Percentiles rank a stretch among this genome's conserved stretches.
Evolutionary conservation across 2,113 vertebrate genomes (phyloP).

Genomic region (Murina feae): DNA sequence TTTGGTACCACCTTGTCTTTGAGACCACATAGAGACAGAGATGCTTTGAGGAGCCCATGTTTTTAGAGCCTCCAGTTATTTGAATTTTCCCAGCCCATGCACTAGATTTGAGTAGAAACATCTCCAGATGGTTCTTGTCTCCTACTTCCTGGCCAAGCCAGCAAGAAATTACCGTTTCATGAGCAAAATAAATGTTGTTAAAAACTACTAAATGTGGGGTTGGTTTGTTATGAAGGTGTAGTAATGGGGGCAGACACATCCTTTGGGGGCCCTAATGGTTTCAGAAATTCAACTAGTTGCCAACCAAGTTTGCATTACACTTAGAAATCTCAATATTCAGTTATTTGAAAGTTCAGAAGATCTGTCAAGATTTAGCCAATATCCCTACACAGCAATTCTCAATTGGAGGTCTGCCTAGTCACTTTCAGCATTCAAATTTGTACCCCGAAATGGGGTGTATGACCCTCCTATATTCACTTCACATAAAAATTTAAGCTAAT

Average conservation of each 20-base stretch:
- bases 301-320: background rate
- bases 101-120: background rate
- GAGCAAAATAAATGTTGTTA: background rate
- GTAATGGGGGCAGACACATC: background rate
- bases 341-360: background rate
- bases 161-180: background rate
- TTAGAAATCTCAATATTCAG: background rate
- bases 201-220: background rate
- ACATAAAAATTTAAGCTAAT: background rate
- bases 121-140: background rate
- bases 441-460: background rate
- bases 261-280: background rate
- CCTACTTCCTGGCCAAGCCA: background rate
- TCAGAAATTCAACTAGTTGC: background rate
- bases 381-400: background rate
- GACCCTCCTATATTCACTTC: background rate
- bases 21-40: background rate
- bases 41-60: rapidly evolving
- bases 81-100: too few species aligned
- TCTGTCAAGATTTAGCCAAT: background rate
- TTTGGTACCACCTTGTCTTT: background rate
- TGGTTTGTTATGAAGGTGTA: background rate
- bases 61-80: background rate
- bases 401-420: background rate
- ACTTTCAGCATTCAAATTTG: background rate